Base-by-base conservation (phyloP, 2,797 vertebrate genomes). In the Acrocephalus scirpaceus region DNA sequence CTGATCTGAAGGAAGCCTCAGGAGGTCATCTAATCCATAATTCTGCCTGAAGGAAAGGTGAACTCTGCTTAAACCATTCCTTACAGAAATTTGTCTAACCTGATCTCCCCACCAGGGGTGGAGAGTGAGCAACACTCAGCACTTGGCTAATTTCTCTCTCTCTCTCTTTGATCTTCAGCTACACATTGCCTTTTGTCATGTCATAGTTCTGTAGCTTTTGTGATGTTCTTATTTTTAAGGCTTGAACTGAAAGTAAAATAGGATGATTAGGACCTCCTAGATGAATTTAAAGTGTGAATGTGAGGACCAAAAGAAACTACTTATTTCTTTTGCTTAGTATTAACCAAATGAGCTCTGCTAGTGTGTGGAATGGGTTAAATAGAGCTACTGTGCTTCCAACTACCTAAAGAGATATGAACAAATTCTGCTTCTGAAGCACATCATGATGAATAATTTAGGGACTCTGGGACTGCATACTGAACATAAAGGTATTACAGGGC, bases 361-460 rank as follows among this genome's bases (percentile, higher is more conserved):
- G 30, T 42, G 42, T 64, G 27, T 56, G 32, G 53, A 86, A 47
- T 19, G 70, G 40, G 40, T 93, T 93, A 95, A 92, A 78, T 9
- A 65, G 44, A 93, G 73, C 13, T 29, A 10, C 47, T 58, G 90
- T 54, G 8, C 54, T 90, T 86, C 75, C 48, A 86, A 8, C 30
- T 95, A 56, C 29, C 29, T 74, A 30, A 90, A 92, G 64, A 92
- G 86, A 77, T 70, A 85, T 6, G 71, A 94, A 56, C 14, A 71
- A 88, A 65, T 92, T 79, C 80, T 93, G 34, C 57, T 75, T 76
- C 61, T 72, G 89, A 92, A 92, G 74, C 75, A 74, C 57, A 91
- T 82, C 5, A 45, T 70, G 27, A 40, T 95, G 76, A 96, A 96
- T 95, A 95, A 96, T 92, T 96, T 87, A 96, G 72, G 48, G 82